Evolutionary conservation across 2,113 vertebrate genomes (phyloP).

Genomic region (Myotis davidii): DNA sequence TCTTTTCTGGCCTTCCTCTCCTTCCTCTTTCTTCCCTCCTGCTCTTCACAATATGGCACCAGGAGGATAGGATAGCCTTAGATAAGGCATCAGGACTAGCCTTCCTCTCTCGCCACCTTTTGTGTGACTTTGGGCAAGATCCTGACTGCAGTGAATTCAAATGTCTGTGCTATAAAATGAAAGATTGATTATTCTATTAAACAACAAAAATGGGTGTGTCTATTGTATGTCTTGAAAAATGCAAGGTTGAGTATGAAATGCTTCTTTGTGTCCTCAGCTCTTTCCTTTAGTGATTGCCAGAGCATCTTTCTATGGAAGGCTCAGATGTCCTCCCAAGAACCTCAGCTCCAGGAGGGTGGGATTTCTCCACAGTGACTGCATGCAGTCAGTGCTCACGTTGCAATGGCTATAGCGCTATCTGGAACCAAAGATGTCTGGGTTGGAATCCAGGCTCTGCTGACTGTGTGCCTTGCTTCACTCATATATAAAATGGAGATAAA

Average conservation of each 20-base stretch:
- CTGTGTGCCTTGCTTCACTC: not conserved
- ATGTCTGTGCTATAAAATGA: not conserved
- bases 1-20: not conserved
- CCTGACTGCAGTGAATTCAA: not conserved
- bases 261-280: not conserved
- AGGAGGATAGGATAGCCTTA: not conserved
- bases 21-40: not conserved
- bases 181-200: not conserved
- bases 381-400: not conserved
- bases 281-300: not conserved
- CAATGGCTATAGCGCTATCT: rapidly evolving
- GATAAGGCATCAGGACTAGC: not conserved
- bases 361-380: not conserved
- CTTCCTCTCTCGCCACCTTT: not conserved
- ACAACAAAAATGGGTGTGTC: not conserved
- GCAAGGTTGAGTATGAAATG: not conserved
- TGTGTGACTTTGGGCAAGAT: not conserved
- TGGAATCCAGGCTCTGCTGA: not conserved
- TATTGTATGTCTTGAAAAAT: not conserved
- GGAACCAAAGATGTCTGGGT: not conserved
- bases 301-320: not conserved
- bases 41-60: not conserved
- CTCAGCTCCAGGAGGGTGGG: not conserved
- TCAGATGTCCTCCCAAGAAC: not conserved
- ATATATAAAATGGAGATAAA: not conserved